These are phyloP conservation scores for Spilogale gracilis DNA, from an alignment of 2,113 vertebrate genomes.

Conservation along the genomic window DNA sequence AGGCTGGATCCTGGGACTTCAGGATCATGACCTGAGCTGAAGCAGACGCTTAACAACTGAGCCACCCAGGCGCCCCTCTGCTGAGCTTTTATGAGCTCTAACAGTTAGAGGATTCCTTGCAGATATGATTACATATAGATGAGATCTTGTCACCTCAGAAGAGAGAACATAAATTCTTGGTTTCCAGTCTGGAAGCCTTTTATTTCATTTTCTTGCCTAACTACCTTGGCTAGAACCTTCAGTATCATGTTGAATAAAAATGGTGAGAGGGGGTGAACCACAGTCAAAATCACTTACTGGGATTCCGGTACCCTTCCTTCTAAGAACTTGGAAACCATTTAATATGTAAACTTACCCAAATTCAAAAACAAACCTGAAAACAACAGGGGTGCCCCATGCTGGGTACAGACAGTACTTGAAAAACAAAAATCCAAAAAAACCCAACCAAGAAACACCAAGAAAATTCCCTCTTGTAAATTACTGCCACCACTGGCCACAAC, in stretches of 20 bases:
- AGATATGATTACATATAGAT: not conserved
- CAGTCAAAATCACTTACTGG: not conserved
- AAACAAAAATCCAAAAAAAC: not conserved
- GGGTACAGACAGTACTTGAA: not conserved
- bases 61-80: not conserved
- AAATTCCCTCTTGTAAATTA: not conserved
- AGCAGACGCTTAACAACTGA: too few relatives aligned
- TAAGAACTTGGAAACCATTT: not conserved
- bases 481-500: conserved; percentile 58
- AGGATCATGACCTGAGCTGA: too few relatives aligned
- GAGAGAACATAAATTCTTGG: not conserved
- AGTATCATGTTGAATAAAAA: conserved; percentile 25
- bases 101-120: not conserved
- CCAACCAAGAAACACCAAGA: not conserved
- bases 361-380: not conserved
- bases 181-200: not conserved
- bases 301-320: not conserved
- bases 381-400: not conserved
- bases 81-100: not conserved
- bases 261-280: not conserved
- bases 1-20: too few relatives aligned
- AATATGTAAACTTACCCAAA: not conserved
- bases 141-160: not conserved
- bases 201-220: conserved; percentile 7
- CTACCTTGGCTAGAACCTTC: not conserved